Evolutionary conservation across 2,113 vertebrate species (phyloP).

Genomic region (Halichoerus grypus): DNA sequence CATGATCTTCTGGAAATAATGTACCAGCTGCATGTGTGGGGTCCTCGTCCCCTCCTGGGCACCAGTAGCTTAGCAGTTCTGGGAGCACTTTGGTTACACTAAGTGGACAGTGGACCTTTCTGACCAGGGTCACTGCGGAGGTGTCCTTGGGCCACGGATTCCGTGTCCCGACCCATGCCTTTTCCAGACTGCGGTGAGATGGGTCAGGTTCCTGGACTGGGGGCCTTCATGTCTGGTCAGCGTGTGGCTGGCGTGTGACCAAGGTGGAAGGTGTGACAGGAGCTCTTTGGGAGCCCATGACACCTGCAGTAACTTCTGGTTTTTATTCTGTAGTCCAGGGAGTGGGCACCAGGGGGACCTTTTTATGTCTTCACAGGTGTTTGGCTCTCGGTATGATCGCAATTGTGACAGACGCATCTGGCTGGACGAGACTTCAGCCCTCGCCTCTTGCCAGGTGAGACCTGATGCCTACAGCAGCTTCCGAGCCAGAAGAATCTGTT

Average conservation of each 20-base stretch:
- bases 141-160: background rate
- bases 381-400: background rate
- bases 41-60: background rate
- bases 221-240: background rate
- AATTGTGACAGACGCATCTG: background rate
- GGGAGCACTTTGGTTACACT: background rate
- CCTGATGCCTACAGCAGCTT: no score
- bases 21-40: background rate
- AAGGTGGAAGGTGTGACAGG: background rate
- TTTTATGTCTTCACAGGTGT: background rate
- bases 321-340: background rate
- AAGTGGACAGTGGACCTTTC: background rate
- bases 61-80: background rate
- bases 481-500: background rate
- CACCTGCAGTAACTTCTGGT: background rate
- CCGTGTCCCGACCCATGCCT: rapidly evolving
- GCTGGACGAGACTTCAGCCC: background rate
- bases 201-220: rapidly evolving
- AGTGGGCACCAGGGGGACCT: background rate
- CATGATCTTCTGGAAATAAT: background rate
- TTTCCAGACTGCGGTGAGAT: background rate
- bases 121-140: rapidly evolving
- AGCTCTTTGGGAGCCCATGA: background rate
- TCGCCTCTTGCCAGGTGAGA: background rate
- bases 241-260: background rate